Evolutionary conservation across 2,113 vertebrate genomes (phyloP).

Genomic region (Gila orcuttii): DNA sequence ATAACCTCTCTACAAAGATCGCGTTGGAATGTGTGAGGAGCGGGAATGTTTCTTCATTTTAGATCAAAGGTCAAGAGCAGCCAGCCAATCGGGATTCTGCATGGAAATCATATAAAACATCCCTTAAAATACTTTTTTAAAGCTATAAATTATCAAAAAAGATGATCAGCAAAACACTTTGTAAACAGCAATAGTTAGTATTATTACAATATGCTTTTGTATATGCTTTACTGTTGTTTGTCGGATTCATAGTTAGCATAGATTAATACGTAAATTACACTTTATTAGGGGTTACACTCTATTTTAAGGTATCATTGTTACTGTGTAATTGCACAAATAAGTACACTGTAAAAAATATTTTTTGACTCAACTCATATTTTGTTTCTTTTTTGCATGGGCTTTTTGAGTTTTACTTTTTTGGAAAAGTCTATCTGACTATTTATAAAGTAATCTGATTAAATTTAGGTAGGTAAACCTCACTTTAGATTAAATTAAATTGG

Average conservation of each 20-base stretch:
- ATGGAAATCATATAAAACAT: not conserved
- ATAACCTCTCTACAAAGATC: constrained; percentile 40
- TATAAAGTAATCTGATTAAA: too few relatives aligned
- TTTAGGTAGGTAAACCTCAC: too few relatives aligned
- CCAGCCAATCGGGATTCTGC: constrained; percentile 11
- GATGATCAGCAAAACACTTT: not conserved
- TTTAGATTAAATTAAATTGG: too few relatives aligned
- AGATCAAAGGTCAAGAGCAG: constrained; percentile 47
- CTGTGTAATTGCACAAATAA: too few relatives aligned
- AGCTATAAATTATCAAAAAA: not conserved
- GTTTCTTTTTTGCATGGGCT: too few relatives aligned
- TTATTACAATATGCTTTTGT: not conserved
- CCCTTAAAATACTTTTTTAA: not conserved
- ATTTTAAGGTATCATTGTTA: too few relatives aligned
- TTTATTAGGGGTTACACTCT: too few relatives aligned
- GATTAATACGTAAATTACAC: not conserved
- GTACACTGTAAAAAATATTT: too few relatives aligned
- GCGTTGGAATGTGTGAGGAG: constrained; percentile 39
- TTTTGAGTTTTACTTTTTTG: too few relatives aligned
- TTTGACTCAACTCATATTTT: too few relatives aligned
- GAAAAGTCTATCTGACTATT: too few relatives aligned
- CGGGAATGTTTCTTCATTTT: constrained; percentile 39
- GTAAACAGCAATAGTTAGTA: not conserved
- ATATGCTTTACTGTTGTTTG: not conserved
- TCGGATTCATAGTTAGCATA: not conserved